phyloP scores from a whole-genome alignment of 2,888 invertebrate species.

The Conus canariensis region DNA sequence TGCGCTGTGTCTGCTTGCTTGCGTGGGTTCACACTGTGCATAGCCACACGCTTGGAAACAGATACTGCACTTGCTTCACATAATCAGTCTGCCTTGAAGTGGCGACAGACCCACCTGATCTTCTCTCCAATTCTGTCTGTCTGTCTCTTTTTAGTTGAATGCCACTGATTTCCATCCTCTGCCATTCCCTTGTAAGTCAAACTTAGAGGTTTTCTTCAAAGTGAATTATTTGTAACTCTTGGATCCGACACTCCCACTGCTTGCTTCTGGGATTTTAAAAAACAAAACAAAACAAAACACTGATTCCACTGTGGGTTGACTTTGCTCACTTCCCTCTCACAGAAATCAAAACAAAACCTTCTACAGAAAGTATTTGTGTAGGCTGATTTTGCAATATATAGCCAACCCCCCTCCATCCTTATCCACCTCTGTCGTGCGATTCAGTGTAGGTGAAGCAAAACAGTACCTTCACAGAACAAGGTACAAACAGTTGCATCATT shows the following conservation, averaged over 20 bases:
- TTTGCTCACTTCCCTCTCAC: neutral
- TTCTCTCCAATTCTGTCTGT: neutral
- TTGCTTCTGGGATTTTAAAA: no score
- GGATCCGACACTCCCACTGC: no score
- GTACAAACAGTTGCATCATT: neutral
- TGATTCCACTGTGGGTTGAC: neutral
- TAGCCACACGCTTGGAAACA: neutral
- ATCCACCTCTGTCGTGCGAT: no score
- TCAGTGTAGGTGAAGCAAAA: no score
- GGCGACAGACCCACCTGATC: neutral
- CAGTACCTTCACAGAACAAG: no score
- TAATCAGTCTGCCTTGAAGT: neutral
- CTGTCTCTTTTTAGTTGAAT: neutral
- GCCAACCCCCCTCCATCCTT: no score
- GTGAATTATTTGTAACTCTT: neutral
- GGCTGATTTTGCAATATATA: no score
- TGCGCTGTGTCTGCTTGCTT: neutral
- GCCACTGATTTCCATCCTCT: neutral
- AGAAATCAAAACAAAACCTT: neutral
- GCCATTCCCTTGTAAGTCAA: neutral
- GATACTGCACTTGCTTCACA: neutral
- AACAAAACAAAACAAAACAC: no score
- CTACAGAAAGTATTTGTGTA: neutral
- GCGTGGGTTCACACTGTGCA: conserved; percentile 33
- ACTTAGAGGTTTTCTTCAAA: neutral